Evolutionary conservation across 2,888 invertebrate genomes (phyloP).

Genomic region (Auanema freiburgensis): DNA sequence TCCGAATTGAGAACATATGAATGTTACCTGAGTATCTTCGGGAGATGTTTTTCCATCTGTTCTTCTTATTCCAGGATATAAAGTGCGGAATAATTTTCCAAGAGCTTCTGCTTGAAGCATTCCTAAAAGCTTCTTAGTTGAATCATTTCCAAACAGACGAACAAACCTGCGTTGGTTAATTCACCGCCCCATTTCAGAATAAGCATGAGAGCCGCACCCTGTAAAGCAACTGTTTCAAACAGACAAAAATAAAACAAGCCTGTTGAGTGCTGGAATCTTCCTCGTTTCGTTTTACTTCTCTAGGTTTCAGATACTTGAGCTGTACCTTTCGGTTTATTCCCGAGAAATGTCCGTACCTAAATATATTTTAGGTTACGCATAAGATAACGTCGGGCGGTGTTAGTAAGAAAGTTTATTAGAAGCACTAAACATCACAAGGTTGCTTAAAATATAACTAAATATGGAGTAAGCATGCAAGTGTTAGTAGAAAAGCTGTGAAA

Average conservation of each 20-base stretch:
- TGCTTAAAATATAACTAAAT: too few relatives aligned
- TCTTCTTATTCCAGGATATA: conserved; percentile 78
- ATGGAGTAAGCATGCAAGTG: too few relatives aligned
- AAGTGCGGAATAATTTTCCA: conserved; percentile 95
- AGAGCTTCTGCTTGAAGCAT: conserved; percentile 61
- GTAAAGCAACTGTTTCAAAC: conserved; percentile 56
- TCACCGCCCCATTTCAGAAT: conserved; percentile 99
- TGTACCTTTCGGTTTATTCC: conserved; percentile 99
- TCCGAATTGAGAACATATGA: too few relatives aligned
- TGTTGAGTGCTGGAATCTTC: conserved; percentile 10
- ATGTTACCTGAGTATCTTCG: conserved; percentile 57
- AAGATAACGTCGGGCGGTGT: not conserved
- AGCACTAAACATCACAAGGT: not conserved
- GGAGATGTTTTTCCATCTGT: conserved; percentile 59
- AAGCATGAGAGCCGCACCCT: conserved; percentile 89
- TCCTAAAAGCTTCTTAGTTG: conserved; percentile 27
- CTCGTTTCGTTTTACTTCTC: conserved; percentile 31
- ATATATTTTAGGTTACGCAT: conserved; percentile 21
- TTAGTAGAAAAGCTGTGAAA: too few relatives aligned
- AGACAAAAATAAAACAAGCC: not conserved
- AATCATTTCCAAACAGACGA: too few relatives aligned
- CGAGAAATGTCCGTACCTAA: conserved; percentile 96
- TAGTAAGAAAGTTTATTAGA: conserved; percentile 1
- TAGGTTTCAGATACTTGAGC: conserved; percentile 87
- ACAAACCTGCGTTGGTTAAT: conserved; percentile 86